These are phyloP conservation scores for Brachypteracias leptosomus DNA, from an alignment of 2,113 vertebrate species.

Conservation along the genomic window DNA sequence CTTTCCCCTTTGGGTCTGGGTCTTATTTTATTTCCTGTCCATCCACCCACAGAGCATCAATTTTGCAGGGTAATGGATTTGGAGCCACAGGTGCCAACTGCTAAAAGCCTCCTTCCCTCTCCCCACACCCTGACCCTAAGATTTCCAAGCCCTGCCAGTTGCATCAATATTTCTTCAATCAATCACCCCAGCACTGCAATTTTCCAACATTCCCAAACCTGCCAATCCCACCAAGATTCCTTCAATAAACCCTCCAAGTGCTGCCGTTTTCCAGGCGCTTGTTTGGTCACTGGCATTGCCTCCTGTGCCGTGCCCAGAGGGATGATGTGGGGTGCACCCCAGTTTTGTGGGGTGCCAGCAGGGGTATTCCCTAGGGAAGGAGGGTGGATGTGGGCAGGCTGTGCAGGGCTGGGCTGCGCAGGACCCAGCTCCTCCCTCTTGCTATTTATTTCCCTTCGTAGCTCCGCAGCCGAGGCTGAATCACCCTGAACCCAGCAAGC, in stretches of 20 bases:
- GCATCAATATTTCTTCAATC: background rate
- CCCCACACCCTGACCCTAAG: rapidly evolving
- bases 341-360: rapidly evolving
- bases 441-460: slow-evolving; percentile 29
- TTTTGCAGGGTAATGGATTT: background rate
- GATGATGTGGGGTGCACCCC: rapidly evolving
- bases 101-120: background rate
- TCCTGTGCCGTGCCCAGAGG: background rate
- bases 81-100: background rate
- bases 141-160: background rate
- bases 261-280: background rate
- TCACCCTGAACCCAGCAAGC: background rate
- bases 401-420: background rate
- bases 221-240: background rate
- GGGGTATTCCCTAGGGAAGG: background rate
- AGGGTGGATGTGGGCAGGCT: background rate
- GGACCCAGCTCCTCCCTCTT: slow-evolving; percentile 40
- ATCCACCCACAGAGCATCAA: rapidly evolving
- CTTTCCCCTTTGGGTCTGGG: background rate
- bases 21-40: background rate
- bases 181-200: rapidly evolving
- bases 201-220: background rate
- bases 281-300: rapidly evolving
- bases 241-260: background rate
- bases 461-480: background rate